Conservation (phyloP, 1,140 invertebrate genomes). For the Homarus americanus region DNA sequence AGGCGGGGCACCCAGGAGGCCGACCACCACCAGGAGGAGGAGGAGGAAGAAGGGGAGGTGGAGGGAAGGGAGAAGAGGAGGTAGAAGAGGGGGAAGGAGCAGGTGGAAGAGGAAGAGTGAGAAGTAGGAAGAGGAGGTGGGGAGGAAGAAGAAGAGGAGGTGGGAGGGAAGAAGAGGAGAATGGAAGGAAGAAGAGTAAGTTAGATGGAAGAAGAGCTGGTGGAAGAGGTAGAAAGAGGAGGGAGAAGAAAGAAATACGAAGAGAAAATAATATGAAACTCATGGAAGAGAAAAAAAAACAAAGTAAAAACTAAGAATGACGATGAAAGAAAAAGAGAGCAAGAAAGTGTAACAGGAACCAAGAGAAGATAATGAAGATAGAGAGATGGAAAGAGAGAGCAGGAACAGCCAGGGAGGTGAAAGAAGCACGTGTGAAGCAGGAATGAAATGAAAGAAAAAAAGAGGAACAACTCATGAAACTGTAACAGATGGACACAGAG, state of each 20-base stretch:
- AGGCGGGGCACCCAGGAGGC: not conserved
- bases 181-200: not conserved
- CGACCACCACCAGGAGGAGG: too few species aligned
- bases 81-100: not conserved
- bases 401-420: not conserved
- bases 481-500: not conserved
- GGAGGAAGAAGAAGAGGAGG: not conserved
- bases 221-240: not conserved
- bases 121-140: not conserved
- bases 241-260: not conserved
- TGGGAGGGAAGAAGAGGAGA: not conserved
- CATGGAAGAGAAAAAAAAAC: not conserved
- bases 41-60: not conserved
- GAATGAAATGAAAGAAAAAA: not conserved
- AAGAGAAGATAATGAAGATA: not conserved
- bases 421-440: too few species aligned
- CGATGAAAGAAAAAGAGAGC: not conserved
- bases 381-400: not conserved
- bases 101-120: too few species aligned
- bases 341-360: not conserved
- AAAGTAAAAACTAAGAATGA: not conserved
- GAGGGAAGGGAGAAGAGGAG: not conserved
- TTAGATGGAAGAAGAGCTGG: not conserved
- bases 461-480: not conserved
- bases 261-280: not conserved